Evolutionary conservation across 2,797 vertebrate species (phyloP), one percentile per base, ranked within the genome.

Genomic region (Myotis pilosus): DNA sequence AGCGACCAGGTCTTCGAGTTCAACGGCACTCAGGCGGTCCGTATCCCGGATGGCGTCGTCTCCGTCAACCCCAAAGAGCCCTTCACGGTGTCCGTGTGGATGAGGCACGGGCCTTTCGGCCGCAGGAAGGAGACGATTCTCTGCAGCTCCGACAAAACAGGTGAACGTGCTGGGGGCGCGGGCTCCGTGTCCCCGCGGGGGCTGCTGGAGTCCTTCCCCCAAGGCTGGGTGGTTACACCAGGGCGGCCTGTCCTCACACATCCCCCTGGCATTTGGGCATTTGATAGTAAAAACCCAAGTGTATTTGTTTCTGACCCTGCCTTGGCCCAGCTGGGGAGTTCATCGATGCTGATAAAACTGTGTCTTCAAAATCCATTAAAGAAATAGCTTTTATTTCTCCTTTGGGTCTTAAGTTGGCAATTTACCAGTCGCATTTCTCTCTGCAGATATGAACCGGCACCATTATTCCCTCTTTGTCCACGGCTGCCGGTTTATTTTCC

Each of bases 1-100:
- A 99, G 99, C 0, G 99, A 99, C 98, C 99, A 99, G 96, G 99
- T 99, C 97, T 99, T 99, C 88, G 99, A 99, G 97, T 99, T 99
- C 86, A 99, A 99, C 0, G 99, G 99, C 98, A 99, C 99, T 0
- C 99, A 99, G 96, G 99, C 99, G 1, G 99, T 99, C 92, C 99
- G 98, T 97, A 97, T 99, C 64, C 99, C 99, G 0, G 99, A 99
- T 0, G 99, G 99, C 0, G 53, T 99, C 55, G 98, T 99, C 90
- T 99, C 98, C 30, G 97, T 99, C 97, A 98, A 96, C 96, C 98
- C 99, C 16, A 99, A 98, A 95, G 99, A 99, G 91, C 99, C 99
- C 25, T 99, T 99, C 95, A 99, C 99, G 72, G 98, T 99, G 90
- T 99, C 99, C 0, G 99, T 99, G 30, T 99, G 99, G 99, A 99